Base-by-base conservation (phyloP, 2,888 invertebrate species). In the Hypselothyrea guttata region DNA sequence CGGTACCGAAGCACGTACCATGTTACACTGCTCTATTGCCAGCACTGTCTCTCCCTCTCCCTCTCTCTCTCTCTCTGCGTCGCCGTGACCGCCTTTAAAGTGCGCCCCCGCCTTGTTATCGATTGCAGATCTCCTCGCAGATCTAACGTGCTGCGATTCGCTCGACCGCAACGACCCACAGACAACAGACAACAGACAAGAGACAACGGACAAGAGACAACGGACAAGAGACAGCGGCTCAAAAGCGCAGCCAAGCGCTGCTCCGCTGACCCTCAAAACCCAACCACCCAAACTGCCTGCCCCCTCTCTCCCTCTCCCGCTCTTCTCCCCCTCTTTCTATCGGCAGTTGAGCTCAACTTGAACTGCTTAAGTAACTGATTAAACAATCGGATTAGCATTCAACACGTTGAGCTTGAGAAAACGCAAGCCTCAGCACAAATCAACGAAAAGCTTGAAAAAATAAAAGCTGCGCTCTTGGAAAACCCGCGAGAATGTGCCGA, bases 231-330 rank as follows among this genome's bases (percentile, higher is more conserved):
- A 46, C 31, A 45, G 47, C 34, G 31, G 48, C 57, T 47, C 54
- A 13, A 48, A 71, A 53, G 81, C 56, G 57, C 62, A 58, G 42
- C 66, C 64, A 81, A 66, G 77, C 70, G 60, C 74, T 62, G 59
- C 51, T 47, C 37, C 69, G 68, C 37, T 73, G 68, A 72, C 60
- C 75, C 60, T 9, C 28, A 28, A 7, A 8, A 1, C 1, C 41
- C 46, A 46, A 33, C 18, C 52, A 45, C 46, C 5, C 34, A n/a
- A n/a, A n/a, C n/a, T n/a, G n/a, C n/a, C n/a, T n/a, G n/a, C n/a
- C n/a, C n/a, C n/a, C n/a, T n/a, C n/a, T n/a, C n/a, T n/a, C n/a
- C n/a, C n/a, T n/a, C 7, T 3, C 8, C 5, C n/a, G 11, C 41
- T 12, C 12, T 33, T 22, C 15, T 9, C 37, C 28, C 46, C 11